Evolutionary conservation across 2,888 invertebrate species (phyloP).

Genomic region (Galerucella pusilla): DNA sequence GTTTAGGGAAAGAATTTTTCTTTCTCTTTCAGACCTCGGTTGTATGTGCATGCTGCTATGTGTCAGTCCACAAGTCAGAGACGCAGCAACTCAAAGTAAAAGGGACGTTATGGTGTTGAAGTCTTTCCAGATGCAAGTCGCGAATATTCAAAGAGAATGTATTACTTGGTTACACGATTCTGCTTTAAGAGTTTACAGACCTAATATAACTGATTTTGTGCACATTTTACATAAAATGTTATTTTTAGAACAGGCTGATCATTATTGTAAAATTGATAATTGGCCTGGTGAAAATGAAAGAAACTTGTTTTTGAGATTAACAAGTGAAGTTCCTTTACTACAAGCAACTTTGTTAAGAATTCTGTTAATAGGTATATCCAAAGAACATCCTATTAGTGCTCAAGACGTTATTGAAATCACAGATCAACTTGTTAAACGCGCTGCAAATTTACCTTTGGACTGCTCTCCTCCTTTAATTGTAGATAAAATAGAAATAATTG

Average conservation of each 20-base stretch:
- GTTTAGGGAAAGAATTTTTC: conserved; percentile 85
- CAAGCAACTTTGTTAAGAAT: conserved; percentile 87
- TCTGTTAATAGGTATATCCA: conserved; percentile 78
- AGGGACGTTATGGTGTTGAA: conserved; percentile 67
- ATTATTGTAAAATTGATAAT: conserved; percentile 75
- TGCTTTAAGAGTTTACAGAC: conserved; percentile 77
- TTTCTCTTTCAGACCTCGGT: conserved; percentile 85
- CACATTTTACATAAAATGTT: conserved; percentile 83
- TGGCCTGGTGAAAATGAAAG: conserved; percentile 73
- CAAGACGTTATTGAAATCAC: conserved; percentile 88
- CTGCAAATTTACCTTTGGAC: conserved; percentile 80
- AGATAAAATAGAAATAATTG: conserved; percentile 86
- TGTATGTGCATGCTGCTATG: conserved; percentile 87
- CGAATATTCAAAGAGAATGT: conserved; percentile 84
- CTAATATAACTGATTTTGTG: conserved; percentile 78
- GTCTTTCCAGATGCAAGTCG: conserved; percentile 63
- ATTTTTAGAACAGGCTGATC: conserved; percentile 81
- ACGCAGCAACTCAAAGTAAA: conserved; percentile 69
- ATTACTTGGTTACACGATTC: conserved; percentile 89
- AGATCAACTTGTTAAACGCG: conserved; percentile 86
- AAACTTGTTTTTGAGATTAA: conserved; percentile 68
- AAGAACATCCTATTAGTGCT: conserved; percentile 84
- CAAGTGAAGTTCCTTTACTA: conserved; percentile 88
- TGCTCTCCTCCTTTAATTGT: conserved; percentile 79
- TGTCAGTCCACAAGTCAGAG: conserved; percentile 76